These are phyloP conservation scores for Podarcis siculus DNA, from an alignment of 2,797 vertebrate species.

Conservation along the genomic window DNA sequence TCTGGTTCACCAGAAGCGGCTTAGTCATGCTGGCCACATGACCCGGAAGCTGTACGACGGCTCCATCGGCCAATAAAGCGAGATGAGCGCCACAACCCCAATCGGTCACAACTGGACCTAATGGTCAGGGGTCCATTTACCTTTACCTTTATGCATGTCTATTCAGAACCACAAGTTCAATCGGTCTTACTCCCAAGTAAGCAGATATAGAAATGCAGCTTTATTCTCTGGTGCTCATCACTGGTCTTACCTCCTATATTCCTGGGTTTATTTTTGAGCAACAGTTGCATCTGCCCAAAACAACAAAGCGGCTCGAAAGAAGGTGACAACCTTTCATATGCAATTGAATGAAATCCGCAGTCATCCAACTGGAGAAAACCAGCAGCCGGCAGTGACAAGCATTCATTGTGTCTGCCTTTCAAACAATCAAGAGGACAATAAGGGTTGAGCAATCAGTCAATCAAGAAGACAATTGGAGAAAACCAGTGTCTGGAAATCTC, in stretches of 20 bases:
- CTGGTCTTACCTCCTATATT: neutral
- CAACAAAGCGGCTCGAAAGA: neutral
- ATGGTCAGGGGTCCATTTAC: too few species aligned
- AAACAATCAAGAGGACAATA: neutral
- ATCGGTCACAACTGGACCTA: fast-evolving
- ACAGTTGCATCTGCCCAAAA: neutral
- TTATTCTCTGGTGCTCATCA: neutral
- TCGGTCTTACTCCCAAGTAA: neutral
- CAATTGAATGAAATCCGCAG: too few species aligned
- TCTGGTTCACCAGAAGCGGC: too few species aligned
- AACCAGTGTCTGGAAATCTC: neutral
- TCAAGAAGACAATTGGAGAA: neutral
- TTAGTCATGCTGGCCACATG: too few species aligned
- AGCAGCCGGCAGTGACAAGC: neutral
- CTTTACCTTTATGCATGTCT: too few species aligned
- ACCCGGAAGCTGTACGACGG: too few species aligned
- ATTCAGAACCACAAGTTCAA: neutral
- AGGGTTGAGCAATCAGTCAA: neutral
- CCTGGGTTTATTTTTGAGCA: neutral
- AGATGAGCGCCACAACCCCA: too few species aligned
- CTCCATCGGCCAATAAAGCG: too few species aligned
- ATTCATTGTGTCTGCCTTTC: neutral
- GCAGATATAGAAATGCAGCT: too few species aligned
- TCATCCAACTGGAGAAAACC: neutral
- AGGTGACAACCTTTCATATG: neutral